Conservation (phyloP, 2,888 invertebrate species). For the Hydrotaea cyrtoneurina region DNA sequence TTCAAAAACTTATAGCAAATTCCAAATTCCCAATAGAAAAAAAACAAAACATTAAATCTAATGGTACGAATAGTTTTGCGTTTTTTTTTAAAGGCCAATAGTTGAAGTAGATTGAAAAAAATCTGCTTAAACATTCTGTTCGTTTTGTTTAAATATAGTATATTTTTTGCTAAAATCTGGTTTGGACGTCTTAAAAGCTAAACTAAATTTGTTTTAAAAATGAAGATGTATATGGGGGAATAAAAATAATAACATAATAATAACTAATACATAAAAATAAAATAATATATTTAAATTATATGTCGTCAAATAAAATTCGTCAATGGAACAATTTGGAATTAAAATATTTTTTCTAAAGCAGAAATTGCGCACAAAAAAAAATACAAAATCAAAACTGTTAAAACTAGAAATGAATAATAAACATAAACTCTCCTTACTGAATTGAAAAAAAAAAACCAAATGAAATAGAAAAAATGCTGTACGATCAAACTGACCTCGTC, state of each 20-base stretch:
- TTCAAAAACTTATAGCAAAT: too few relatives aligned
- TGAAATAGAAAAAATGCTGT: slow-evolving; percentile 11
- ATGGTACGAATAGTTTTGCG: background rate
- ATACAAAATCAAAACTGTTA: slow-evolving; percentile 15
- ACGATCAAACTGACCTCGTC: background rate
- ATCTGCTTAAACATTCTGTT: slow-evolving; percentile 8
- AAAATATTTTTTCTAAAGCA: slow-evolving; percentile 13
- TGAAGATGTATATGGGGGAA: background rate
- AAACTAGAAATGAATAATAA: slow-evolving; percentile 18
- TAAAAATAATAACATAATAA: background rate
- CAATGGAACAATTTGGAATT: background rate
- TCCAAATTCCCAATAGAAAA: background rate
- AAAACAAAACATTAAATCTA: background rate
- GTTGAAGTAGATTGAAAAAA: background rate
- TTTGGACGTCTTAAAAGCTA: slow-evolving; percentile 40
- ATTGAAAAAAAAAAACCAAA: background rate
- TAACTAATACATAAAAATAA: background rate
- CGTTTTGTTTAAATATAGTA: background rate
- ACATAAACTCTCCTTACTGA: slow-evolving; percentile 33
- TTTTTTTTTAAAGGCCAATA: slow-evolving; percentile 24
- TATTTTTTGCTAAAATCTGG: slow-evolving; percentile 24
- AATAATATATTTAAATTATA: background rate
- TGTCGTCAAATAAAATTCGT: background rate
- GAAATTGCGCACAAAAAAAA: slow-evolving; percentile 16
- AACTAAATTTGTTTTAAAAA: too few relatives aligned